Base-by-base conservation (phyloP, 2,113 vertebrate species). In the Ceyx margarethae region DNA sequence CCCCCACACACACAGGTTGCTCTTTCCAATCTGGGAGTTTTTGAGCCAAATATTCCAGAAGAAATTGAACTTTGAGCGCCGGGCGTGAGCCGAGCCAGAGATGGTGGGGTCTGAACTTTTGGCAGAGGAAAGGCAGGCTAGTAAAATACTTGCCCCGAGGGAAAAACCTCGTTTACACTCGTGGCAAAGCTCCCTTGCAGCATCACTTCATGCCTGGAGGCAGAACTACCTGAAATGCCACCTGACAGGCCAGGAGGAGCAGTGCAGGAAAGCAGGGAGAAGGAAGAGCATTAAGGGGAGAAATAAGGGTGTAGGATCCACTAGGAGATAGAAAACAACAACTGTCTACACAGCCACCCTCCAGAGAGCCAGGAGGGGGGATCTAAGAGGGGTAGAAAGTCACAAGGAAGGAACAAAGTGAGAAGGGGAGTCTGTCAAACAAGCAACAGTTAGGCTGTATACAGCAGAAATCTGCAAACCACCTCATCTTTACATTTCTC, bases 1-100 rank as follows among this genome's bases (percentile, higher is more conserved):
- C 37, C 37, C 37, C n/a, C n/a, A 35, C 37, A 37, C 37, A 91
- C 91, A 93, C 87, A 95, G 93, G 92, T 91, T 80, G 92, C 81
- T 84, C 87, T 74, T 87, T 82, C 68, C 94, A 90, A 83, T 93
- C 89, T 89, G 68, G 74, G 84, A 94, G 67, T 74, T 85, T 82
- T 78, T 79, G 77, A 18, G 7, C 61, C 68, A 95, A 85, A 87
- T 56, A 81, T 18, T 57, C 60, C 10, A 4, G 40, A 65, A 60
- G 71, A 54, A 76, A 94, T 40, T 46, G 8, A 79, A 74, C 64
- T 89, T 17, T 4, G 65, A 90, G 80, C 73, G 37, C 42, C 22
- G 78, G 58, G 58, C 58, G 62, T 4, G 71, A 85, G 60, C 75
- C 81, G 28, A 82, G 53, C 0, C 13, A 74, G 71, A 40, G 87